Base-by-base conservation (phyloP, 53 echinoderm and acorn worm genomes). In the Henricia sp. region DNA sequence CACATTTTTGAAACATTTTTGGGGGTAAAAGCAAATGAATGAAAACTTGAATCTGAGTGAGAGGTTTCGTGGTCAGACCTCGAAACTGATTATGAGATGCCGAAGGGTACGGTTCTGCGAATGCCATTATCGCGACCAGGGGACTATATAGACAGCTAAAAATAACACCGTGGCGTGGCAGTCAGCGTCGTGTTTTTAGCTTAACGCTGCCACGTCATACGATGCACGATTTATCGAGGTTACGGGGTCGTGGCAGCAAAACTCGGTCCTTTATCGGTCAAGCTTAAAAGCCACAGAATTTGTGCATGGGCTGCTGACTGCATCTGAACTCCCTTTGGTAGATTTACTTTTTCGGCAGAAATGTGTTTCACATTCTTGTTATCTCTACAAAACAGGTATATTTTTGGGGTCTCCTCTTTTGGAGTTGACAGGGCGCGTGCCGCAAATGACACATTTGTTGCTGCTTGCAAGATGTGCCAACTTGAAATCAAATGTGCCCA, bases 211-310 rank as follows among this genome's bases (percentile, higher is more conserved):
- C 23, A 38, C 34, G 34, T 19, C 73, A 35, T 38, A 43, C 42
- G 77, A 77, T 77, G 26, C 64, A 64, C 80, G 80, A 80, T 62
- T 80, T 80, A 80, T 80, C 80, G 64, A 80, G 80, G 80, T 80
- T 64, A 63, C 2, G 77, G 63, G 80, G 42, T 67, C 40, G n/a
- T n/a, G 40, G 20, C 38, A 67, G 6, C 17, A 17, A 16, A 67
- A 14, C 67, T 14, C 37, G 16, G 6, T 27, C 29, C 33, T 60
- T 60, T 29, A 60, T 23, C 3, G 3, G 62, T 16, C 33, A 16
- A 16, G 34, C 28, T 60, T 34, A 14, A 60, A 46, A 80, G 80
- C 64, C 63, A 80, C 63, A 80, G 42, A 46, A 64, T 63, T 42
- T 48, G 80, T 21, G 50, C 19, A 26, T 62, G 35, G 80, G 62